A percentile compares a stretch with the other conserved stretches of the same genome.
Conservation (phyloP, 2,113 vertebrate species). For the Lophius piscatorius region DNA sequence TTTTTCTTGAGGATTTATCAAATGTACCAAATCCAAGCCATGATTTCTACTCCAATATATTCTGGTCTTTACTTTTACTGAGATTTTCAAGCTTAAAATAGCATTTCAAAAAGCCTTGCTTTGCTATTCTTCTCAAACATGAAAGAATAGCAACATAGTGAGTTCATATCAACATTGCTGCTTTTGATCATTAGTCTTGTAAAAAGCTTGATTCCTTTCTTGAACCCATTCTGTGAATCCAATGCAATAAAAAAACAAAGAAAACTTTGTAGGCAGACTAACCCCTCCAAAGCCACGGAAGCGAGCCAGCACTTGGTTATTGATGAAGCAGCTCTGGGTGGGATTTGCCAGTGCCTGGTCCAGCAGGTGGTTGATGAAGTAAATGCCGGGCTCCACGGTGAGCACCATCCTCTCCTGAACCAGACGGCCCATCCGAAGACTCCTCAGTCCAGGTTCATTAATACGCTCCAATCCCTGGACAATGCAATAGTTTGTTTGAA, state of each 20-base stretch:
- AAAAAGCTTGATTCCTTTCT: not conserved
- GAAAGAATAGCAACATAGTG: not conserved
- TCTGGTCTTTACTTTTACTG: too few relatives aligned
- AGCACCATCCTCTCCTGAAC: slow-evolving; percentile 93
- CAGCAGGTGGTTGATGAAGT: slow-evolving; percentile 93
- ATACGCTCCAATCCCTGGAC: slow-evolving; percentile 86
- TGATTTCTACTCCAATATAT: too few relatives aligned
- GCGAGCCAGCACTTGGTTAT: slow-evolving; percentile 82
- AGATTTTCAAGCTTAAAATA: too few relatives aligned
- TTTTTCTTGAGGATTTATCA: too few relatives aligned
- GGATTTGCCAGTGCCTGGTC: slow-evolving; percentile 87
- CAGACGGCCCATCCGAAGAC: slow-evolving; percentile 86
- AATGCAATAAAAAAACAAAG: not conserved
- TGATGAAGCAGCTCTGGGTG: slow-evolving; percentile 86
- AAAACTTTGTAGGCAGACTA: slow-evolving; percentile 53
- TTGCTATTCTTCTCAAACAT: too few relatives aligned
- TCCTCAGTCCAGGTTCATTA: slow-evolving; percentile 85
- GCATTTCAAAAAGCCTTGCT: too few relatives aligned
- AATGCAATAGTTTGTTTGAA: not conserved
- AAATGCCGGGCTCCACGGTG: slow-evolving; percentile 94
- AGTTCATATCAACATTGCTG: not conserved
- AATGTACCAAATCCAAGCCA: too few relatives aligned
- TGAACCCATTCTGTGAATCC: not conserved
- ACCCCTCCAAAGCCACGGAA: slow-evolving; percentile 92
- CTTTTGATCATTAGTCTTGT: not conserved